These are phyloP conservation scores for Catocala fraxini DNA, from an alignment of 2,888 invertebrate species.

Conservation along the genomic window DNA sequence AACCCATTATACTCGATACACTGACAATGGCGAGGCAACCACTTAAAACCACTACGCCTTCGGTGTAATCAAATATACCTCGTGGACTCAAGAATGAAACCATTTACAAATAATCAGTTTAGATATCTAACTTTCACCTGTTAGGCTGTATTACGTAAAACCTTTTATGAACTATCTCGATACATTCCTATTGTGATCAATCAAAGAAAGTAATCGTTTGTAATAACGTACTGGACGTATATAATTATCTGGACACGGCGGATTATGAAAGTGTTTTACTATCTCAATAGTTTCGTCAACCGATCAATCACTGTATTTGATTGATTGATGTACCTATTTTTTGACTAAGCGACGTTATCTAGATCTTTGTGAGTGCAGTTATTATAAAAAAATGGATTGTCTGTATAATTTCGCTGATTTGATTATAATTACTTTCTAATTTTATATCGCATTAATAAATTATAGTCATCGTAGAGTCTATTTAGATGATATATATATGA, in stretches of 20 bases:
- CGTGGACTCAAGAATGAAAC: no score
- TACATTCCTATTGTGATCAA: conserved; percentile 46
- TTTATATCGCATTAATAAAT: no score
- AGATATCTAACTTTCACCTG: conserved; percentile 38
- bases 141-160: conserved; percentile 41
- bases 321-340: conserved; percentile 39
- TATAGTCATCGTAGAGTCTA: no score
- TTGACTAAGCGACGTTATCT: conserved; percentile 43
- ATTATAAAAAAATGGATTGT: conserved; percentile 6
- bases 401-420: neutral
- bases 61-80: neutral
- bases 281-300: conserved; percentile 36
- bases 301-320: conserved; percentile 39
- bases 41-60: neutral
- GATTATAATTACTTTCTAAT: no score
- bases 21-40: no score
- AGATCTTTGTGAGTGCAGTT: conserved; percentile 30
- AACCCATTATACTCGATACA: no score
- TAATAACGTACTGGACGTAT: conserved; percentile 39
- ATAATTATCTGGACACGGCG: conserved; percentile 40
- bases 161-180: conserved; percentile 29
- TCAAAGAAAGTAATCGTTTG: conserved; percentile 48
- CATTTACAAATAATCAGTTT: no score
- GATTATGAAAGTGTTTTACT: conserved; percentile 50
- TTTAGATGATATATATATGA: no score